Evolutionary conservation across 2,113 vertebrate genomes (phyloP), one percentile per base, ranked within the genome.

Genomic region (Neopipo cinnamomea): DNA sequence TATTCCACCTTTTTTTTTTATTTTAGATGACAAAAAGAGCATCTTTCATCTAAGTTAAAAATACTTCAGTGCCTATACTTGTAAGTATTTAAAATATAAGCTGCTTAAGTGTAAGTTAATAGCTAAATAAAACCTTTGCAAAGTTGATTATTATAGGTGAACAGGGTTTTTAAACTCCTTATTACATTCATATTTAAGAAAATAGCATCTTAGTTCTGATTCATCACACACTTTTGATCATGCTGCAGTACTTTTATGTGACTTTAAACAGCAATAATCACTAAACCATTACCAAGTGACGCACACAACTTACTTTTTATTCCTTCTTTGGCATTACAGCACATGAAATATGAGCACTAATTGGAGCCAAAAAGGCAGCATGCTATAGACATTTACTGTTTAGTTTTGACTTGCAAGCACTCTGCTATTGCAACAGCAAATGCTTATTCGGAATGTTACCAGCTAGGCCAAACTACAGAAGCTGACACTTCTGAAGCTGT

Each of bases 381-480:
- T 3, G 24, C 44, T 95, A 46, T 14, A 93, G 73, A 55, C 41
- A 33, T 88, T 88, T 77, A 80, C 52, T 91, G 49, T 61, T 95
- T 85, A 35, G 65, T 89, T 96, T 71, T 93, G 52, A 81, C 73
- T 94, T 89, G 65, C 42, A 89, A 86, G 63, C 71, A 46, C 52
- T 59, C 55, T 94, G 61, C 93, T 77, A n/a, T 11, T 75, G 49
- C 79, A 81, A 77, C 23, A 92, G 91, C 63, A 91, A 91, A 80
- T 2, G 4, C 68, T 86, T 83, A 75, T 24, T 75, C 0, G 0
- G 76, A 93, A 65, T 25, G 42, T 55, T 74, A 93, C 33, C 42
- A 52, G 47, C 63, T 50, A 81, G 79, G 75, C 72, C 85, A 76
- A 77, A 91, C 72, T 74, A 77, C 39, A 88, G 79, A 92, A 93